Base-by-base conservation (phyloP, 2,797 vertebrate genomes). In the Atherinosoma microstoma region DNA sequence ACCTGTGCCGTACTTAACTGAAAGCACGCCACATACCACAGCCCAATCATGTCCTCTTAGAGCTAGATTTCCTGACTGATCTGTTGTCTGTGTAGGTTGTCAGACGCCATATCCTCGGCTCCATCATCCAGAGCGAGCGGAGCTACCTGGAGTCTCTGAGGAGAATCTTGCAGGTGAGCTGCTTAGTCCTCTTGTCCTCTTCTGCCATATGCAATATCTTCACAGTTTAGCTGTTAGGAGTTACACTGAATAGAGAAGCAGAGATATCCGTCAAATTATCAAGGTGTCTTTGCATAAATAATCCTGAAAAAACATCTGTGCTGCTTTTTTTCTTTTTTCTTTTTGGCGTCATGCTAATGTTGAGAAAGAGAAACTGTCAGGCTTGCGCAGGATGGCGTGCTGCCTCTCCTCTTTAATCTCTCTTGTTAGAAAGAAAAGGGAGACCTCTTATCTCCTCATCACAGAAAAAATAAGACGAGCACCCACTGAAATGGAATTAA, bases 61-160 rank as follows among this genome's bases (percentile, higher is more conserved):
- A 1, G 70, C 78, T 53, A 7, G 36, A 75, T 85, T 72, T 79
- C 72, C 79, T 88, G 85, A 90, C 87, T 80, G 78, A 68, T 82
- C 38, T 84, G 82, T 86, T 88, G 75, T 88, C 80, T 29, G 13
- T 8, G 6, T 89, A 99, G 97, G 96, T 99, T 84, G 94, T 98
- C 49, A 94, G 97, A 40, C 94, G 97, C 15, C 97, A 98, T 90
- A 97, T 98, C 88, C 94, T 96, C 20, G 88, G 95, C 81, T 99
- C 97, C 88, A 97, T 98, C 10, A 96, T 98, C 74, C 97, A 98
- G 94, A 98, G 97, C 0, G 96, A 99, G 87, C 89, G 95, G 58
- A 96, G 96, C 89, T 99, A 99, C 30, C 94, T 98, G 89, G 96
- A 97, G 47, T 97, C 98, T 51, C 88, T 99, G 64, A 93, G 95